Percentiles rank a stretch among this genome's conserved stretches.
These are phyloP conservation scores for Strongylocentrotus purpuratus DNA, from an alignment of 35 echinoderm and acorn worm species.

Conservation along the genomic window DNA sequence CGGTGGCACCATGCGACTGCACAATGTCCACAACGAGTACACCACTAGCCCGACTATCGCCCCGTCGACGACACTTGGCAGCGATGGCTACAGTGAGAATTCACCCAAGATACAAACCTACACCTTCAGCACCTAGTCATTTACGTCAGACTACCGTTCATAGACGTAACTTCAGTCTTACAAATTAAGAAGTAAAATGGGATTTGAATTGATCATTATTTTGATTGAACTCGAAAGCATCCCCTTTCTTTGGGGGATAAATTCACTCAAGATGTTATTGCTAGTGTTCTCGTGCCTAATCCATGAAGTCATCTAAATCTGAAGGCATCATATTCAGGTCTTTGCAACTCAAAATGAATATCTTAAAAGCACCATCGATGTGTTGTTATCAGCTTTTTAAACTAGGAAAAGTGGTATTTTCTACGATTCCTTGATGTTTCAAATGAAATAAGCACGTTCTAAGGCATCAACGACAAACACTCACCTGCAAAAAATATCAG, in stretches of 20 bases:
- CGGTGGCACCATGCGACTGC: constrained; percentile 55
- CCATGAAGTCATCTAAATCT: not conserved
- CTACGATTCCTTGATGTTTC: too few relatives aligned
- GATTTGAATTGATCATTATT: too few relatives aligned
- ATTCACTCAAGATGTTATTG: not conserved
- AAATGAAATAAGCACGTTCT: too few relatives aligned
- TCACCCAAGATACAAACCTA: constrained; percentile 45
- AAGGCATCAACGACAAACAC: too few relatives aligned
- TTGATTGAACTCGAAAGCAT: not conserved
- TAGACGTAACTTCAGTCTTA: not conserved
- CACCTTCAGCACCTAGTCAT: constrained; percentile 35
- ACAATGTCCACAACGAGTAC: constrained; percentile 57
- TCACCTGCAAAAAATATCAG: too few relatives aligned
- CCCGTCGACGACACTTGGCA: constrained; percentile 20
- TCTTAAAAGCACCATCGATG: not conserved
- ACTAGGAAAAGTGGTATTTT: not conserved
- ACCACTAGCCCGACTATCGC: not conserved
- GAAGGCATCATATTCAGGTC: not conserved
- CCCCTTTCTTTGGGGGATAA: not conserved
- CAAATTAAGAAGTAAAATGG: not conserved
- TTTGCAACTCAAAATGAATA: not conserved
- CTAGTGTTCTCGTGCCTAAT: not conserved
- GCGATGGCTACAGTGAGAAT: constrained; percentile 18
- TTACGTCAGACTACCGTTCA: not conserved
- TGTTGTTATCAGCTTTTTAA: not conserved